These are phyloP conservation scores for Xenopus tropicalis DNA, from an alignment of 2,113 vertebrate species.

Conservation along the genomic window DNA sequence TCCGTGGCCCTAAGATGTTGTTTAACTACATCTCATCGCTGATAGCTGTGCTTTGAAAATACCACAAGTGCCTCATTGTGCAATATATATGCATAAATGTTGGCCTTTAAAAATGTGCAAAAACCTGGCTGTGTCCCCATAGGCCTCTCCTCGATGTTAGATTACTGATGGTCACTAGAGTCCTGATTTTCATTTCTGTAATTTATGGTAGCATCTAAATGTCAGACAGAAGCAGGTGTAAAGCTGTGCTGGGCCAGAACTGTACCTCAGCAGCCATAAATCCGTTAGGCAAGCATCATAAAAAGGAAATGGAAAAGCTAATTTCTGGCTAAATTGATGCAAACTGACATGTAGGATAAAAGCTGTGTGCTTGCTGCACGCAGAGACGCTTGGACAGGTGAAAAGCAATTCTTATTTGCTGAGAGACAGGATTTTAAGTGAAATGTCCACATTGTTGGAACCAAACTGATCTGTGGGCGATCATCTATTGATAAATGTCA, in stretches of 20 bases:
- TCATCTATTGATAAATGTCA: slow-evolving; percentile 35
- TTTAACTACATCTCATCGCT: too few relatives aligned
- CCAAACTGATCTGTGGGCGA: slow-evolving; percentile 18
- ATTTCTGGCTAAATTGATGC: slow-evolving; percentile 8
- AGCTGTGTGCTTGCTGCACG: neutral
- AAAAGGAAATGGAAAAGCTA: slow-evolving; percentile 8
- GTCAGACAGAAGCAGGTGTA: neutral
- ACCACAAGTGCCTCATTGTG: too few relatives aligned
- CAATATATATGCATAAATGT: too few relatives aligned
- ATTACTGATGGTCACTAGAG: neutral
- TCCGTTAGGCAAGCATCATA: neutral
- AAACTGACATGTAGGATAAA: neutral
- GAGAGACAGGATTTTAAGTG: slow-evolving; percentile 3
- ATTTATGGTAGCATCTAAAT: neutral
- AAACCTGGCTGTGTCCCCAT: too few relatives aligned
- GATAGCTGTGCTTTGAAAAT: too few relatives aligned
- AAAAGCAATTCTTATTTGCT: slow-evolving; percentile 48
- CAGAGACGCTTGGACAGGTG: slow-evolving; percentile 5
- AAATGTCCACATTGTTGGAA: too few relatives aligned
- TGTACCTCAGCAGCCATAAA: neutral
- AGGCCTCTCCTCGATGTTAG: neutral
- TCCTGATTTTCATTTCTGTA: neutral
- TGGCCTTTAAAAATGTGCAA: too few relatives aligned
- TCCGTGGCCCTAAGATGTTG: too few relatives aligned
- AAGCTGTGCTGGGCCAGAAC: neutral